phyloP scores from a whole-genome alignment of 2,888 invertebrate species.

The Palloptera scutellata region DNA sequence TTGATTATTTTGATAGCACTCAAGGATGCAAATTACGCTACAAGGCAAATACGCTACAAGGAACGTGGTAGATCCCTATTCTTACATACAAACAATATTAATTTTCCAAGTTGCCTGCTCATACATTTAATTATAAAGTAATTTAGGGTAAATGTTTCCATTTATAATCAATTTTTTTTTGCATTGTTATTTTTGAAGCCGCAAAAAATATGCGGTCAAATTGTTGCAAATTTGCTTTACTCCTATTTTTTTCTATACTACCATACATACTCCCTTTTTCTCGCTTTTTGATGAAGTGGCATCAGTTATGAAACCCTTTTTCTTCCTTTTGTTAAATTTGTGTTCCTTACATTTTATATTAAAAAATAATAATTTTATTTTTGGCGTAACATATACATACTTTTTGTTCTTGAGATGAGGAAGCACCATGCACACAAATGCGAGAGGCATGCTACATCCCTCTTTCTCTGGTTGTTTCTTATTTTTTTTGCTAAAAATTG shows the following conservation, averaged over 20 bases:
- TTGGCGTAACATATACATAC: constrained; percentile 8
- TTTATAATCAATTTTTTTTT: too few species aligned
- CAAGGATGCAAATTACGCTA: constrained; percentile 10
- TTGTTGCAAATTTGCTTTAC: constrained; percentile 9
- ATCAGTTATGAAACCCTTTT: neutral
- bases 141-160: constrained; percentile 7
- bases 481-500: neutral
- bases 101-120: too few species aligned
- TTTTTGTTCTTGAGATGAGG: neutral
- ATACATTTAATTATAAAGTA: constrained; percentile 16
- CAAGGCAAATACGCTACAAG: too few species aligned
- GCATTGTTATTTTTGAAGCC: neutral
- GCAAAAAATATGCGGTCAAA: constrained; percentile 23
- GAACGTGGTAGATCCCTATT: too few species aligned
- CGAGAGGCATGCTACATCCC: too few species aligned
- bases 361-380: neutral
- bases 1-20: constrained; percentile 16
- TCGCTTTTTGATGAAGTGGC: neutral
- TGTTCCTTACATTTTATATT: neutral
- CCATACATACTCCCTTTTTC: too few species aligned
- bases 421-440: too few species aligned
- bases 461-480: neutral
- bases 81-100: neutral
- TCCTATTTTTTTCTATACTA: neutral
- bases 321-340: neutral